A percentile compares a stretch with the other conserved stretches of the same genome.
Evolutionary conservation across 2,113 vertebrate genomes (phyloP).

Genomic region (Heliornis fulica): DNA sequence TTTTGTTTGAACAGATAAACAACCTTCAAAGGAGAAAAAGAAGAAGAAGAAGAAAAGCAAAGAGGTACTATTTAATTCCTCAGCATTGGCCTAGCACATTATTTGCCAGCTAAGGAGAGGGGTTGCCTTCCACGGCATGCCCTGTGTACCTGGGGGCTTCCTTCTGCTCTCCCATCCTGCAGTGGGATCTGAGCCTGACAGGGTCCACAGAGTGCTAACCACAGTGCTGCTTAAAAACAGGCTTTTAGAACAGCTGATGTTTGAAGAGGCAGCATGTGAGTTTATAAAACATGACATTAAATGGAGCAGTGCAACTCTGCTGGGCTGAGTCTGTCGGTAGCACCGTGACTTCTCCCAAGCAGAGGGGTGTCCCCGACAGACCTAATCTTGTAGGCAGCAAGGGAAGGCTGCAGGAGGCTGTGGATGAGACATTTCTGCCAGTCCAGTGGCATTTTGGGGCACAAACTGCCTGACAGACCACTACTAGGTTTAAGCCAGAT

Average conservation of each 20-base stretch:
- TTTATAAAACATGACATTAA: background rate
- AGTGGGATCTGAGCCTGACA: background rate
- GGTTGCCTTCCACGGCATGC: background rate
- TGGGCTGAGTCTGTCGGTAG: background rate
- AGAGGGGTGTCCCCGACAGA: background rate
- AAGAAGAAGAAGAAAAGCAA: slow-evolving; percentile 92
- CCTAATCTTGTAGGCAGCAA: background rate
- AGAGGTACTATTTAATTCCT: slow-evolving; percentile 77
- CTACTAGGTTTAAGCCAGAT: background rate
- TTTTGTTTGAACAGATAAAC: slow-evolving; percentile 77
- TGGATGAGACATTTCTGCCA: background rate
- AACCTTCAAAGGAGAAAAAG: slow-evolving; percentile 87
- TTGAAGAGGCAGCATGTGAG: background rate
- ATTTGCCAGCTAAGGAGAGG: background rate
- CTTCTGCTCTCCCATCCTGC: background rate
- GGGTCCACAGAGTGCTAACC: background rate
- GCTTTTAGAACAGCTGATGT: background rate
- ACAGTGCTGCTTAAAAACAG: background rate
- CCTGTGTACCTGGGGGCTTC: background rate
- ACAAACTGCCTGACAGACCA: background rate
- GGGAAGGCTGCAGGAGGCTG: background rate
- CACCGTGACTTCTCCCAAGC: background rate
- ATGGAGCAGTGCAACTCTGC: background rate
- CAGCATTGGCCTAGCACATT: background rate
- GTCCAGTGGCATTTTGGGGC: background rate